phyloP scores from a whole-genome alignment of 2,113 vertebrate genomes.

The Chaetura pelagica region DNA sequence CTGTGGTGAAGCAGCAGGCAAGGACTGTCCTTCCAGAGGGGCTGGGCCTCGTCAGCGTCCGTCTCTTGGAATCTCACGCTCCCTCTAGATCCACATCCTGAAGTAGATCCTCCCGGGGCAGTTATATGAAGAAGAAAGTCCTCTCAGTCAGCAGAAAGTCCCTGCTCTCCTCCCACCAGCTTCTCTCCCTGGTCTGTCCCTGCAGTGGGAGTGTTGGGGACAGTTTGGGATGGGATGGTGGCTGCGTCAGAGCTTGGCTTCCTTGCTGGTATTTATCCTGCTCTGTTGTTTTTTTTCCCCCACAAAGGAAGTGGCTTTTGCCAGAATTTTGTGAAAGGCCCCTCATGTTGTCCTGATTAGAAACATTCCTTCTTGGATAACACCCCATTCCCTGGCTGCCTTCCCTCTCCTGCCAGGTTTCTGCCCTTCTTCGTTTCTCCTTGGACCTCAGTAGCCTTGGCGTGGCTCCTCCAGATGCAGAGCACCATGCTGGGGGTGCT shows the following conservation, averaged over 20 bases:
- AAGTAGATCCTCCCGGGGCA: background rate
- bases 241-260: background rate
- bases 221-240: background rate
- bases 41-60: fast-evolving
- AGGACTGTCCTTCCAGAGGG: background rate
- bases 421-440: background rate
- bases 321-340: background rate
- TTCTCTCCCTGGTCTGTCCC: fast-evolving
- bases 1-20: background rate
- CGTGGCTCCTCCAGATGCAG: fast-evolving
- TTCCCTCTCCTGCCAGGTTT: background rate
- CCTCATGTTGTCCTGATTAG: background rate
- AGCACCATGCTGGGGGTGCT: background rate
- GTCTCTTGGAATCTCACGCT: background rate
- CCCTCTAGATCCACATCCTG: background rate
- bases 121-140: background rate
- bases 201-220: fast-evolving
- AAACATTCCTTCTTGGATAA: background rate
- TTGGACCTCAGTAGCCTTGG: background rate
- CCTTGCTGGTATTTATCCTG: background rate
- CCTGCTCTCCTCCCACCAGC: fast-evolving
- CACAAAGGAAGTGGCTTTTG: background rate
- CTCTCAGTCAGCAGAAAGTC: background rate
- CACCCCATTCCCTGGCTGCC: fast-evolving
- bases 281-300: background rate